phyloP scores from a whole-genome alignment of 2,797 vertebrate species.

The Philypnodon macrostomus region DNA sequence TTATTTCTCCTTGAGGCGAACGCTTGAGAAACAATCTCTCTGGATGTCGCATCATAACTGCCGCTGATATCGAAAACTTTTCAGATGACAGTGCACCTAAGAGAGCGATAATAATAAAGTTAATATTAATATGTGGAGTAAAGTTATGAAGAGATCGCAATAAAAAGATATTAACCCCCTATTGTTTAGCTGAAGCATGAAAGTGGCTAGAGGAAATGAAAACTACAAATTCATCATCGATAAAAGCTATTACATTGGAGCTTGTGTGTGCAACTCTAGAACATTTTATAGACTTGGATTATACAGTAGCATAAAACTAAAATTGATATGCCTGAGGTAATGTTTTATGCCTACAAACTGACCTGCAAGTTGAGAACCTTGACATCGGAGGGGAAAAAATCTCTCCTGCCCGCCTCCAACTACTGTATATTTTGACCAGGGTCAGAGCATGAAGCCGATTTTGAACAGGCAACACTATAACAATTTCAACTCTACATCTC shows the following conservation, averaged over 20 bases:
- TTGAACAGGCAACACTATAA: constrained; percentile 32
- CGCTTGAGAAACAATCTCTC: constrained; percentile 22
- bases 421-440: constrained; percentile 20
- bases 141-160: constrained; percentile 29
- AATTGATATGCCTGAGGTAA: constrained; percentile 34
- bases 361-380: constrained; percentile 49
- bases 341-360: constrained; percentile 44
- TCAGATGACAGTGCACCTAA: constrained; percentile 37
- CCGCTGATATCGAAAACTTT: constrained; percentile 40
- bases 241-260: constrained; percentile 45
- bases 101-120: constrained; percentile 56
- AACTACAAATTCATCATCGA: constrained; percentile 52
- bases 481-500: constrained; percentile 26
- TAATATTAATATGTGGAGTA: constrained; percentile 54
- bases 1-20: constrained; percentile 52
- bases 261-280: constrained; percentile 46
- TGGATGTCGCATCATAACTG: constrained; percentile 15
- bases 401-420: constrained; percentile 11
- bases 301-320: constrained; percentile 48
- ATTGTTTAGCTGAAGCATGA: no score
- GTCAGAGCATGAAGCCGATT: constrained; percentile 40
- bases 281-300: constrained; percentile 61
- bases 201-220: constrained; percentile 29
- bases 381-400: no score
- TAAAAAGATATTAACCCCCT: constrained; percentile 45